phyloP scores from a whole-genome alignment of 2,888 invertebrate genomes.

The Boloria euphrosyne region DNA sequence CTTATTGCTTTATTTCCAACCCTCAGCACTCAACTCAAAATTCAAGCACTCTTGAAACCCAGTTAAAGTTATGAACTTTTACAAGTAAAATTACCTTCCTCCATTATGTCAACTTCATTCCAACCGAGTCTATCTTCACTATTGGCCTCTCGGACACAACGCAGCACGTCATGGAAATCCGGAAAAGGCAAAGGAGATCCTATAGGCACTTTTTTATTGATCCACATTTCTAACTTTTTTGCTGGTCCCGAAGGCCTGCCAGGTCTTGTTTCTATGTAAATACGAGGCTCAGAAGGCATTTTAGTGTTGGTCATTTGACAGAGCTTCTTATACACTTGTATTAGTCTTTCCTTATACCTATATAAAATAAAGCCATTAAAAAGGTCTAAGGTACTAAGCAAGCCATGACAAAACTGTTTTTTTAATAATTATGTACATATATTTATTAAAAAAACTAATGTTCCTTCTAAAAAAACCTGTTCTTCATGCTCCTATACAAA shows the following conservation, averaged over 20 bases:
- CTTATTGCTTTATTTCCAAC: too few species aligned
- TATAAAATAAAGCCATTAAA: neutral
- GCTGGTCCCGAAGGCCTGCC: conserved; percentile 69
- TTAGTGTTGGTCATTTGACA: conserved; percentile 84
- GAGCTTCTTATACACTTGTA: conserved; percentile 81
- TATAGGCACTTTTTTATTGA: conserved; percentile 71
- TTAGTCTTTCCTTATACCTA: conserved; percentile 76
- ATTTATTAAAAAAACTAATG: too few species aligned
- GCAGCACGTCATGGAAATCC: conserved; percentile 80
- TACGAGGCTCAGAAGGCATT: conserved; percentile 71
- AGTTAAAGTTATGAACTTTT: neutral
- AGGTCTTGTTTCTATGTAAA: conserved; percentile 62
- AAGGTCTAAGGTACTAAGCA: too few species aligned
- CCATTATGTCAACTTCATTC: conserved; percentile 71
- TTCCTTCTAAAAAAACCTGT: too few species aligned
- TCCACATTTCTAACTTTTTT: conserved; percentile 67
- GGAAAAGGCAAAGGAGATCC: conserved; percentile 74
- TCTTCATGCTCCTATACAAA: too few species aligned
- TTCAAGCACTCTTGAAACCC: too few species aligned
- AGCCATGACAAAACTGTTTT: too few species aligned
- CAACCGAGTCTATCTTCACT: conserved; percentile 66
- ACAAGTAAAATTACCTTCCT: conserved; percentile 60
- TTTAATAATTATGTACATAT: too few species aligned
- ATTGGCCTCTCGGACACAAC: conserved; percentile 70
- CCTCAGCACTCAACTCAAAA: too few species aligned